Base-by-base conservation (phyloP, 2,113 vertebrate species). In the Alligator sinensis region DNA sequence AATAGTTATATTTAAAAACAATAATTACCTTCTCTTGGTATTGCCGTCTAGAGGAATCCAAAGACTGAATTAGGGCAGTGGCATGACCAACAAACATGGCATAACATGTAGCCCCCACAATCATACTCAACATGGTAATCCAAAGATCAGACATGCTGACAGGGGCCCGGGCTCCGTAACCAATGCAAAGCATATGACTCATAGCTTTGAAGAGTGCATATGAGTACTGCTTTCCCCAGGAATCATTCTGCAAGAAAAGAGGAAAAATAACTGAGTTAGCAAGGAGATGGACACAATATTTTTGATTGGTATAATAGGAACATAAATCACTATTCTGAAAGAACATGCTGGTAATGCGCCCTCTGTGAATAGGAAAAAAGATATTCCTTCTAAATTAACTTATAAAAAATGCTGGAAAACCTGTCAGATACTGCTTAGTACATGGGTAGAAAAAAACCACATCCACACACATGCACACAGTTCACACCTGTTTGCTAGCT, bases 111-210 rank as follows among this genome's bases (percentile, higher is more conserved):
- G 99, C 99, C 4, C 99, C 99, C 27, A 99, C 99, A 0, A 99
- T 99, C 99, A 99, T 99, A 66, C 99, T 99, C 87, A 99, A 95
- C 99, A 99, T 99, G 75, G 99, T 99, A 94, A 99, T 99, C 99
- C 99, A 99, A 91, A 99, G 98, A 97, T 99, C 99, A 0, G 99
- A 99, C 99, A 99, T 99, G 98, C 99, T 99, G 94, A 99, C 99
- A 0, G 99, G 99, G 4, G 99, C 99, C 0, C 99, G 98, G 77
- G 99, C 99, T 4, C 99, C 99, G 1, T 99, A 99, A 18, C 99
- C 99, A 24, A 99, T 99, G 95, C 99, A 99, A 68, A 99, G 98
- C 99, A 99, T 99, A 92, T 99, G 99, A 97, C 99, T 99, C 99
- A 99, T 99, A 57, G 99, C 99, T 98, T 99, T 99, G 98, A 99